These are phyloP conservation scores for Prinia subflava DNA, from an alignment of 2,113 vertebrate species.

Conservation along the genomic window DNA sequence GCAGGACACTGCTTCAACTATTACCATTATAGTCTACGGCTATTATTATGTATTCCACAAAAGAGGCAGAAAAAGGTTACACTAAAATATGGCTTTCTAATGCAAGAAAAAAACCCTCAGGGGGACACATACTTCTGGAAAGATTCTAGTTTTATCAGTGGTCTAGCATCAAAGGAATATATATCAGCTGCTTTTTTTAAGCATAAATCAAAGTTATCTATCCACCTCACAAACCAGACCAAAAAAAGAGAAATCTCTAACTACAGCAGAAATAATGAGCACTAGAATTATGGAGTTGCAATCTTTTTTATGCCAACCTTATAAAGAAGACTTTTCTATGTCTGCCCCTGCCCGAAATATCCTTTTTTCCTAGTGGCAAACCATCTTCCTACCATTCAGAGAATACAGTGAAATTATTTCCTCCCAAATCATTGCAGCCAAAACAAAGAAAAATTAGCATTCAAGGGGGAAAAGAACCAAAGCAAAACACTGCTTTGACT, in stretches of 20 bases:
- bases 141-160: not conserved
- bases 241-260: not conserved
- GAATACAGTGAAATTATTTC: not conserved
- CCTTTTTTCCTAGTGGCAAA: not conserved
- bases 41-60: not conserved
- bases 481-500: not conserved
- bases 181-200: not conserved
- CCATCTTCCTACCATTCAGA: not conserved
- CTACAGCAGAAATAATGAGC: not conserved
- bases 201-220: not conserved
- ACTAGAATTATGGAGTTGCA: not conserved
- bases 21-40: not conserved
- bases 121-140: not conserved
- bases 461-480: not conserved
- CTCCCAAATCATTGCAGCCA: not conserved
- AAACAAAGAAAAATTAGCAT: not conserved
- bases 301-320: not conserved
- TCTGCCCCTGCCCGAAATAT: not conserved
- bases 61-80: not conserved
- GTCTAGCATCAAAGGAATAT: not conserved
- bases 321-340: not conserved
- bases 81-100: not conserved
- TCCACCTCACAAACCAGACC: not conserved
- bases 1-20: not conserved
- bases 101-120: not conserved